These are phyloP conservation scores for Schizotus pectinicornis DNA, from an alignment of 2,888 invertebrate species.

Conservation along the genomic window DNA sequence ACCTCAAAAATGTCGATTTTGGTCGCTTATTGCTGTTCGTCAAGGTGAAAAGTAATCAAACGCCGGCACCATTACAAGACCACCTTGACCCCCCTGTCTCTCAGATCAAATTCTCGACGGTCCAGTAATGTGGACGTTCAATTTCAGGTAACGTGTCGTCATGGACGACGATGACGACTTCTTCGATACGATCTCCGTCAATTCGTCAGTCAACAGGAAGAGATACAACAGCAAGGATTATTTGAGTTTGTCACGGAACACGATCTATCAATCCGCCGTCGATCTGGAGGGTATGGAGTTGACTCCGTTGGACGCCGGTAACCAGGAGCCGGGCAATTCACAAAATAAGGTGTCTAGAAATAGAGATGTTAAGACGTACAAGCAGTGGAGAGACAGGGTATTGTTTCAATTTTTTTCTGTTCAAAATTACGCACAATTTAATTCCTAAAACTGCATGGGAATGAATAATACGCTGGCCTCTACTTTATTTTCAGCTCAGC, in stretches of 20 bases:
- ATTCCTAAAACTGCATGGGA: no score
- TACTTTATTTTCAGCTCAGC: no score
- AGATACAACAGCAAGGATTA: slow-evolving; percentile 49
- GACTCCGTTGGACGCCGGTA: slow-evolving; percentile 40
- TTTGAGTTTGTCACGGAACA: slow-evolving; percentile 64
- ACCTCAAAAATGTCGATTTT: no score
- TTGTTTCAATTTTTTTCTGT: slow-evolving; percentile 44
- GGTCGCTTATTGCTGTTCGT: no score
- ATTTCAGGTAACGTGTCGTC: slow-evolving; percentile 14
- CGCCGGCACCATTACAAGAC: not conserved
- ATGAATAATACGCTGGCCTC: no score
- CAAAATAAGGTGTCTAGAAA: slow-evolving; percentile 62
- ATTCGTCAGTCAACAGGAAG: slow-evolving; percentile 45
- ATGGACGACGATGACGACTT: slow-evolving; percentile 53
- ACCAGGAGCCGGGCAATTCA: slow-evolving; percentile 26
- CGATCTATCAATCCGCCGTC: slow-evolving; percentile 66
- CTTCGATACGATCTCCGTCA: slow-evolving; percentile 56
- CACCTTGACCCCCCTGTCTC: not conserved
- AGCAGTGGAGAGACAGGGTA: slow-evolving; percentile 69
- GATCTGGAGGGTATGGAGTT: slow-evolving; percentile 57
- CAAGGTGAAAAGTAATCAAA: no score
- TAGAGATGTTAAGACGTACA: slow-evolving; percentile 63
- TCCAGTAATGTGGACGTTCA: not conserved
- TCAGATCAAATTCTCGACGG: slow-evolving; percentile 2
- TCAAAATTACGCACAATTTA: slow-evolving; percentile 11